A percentile compares a stretch with the other conserved stretches of the same genome.
Conservation (phyloP, 92 coral and sea anemone species). For the Paramuricea clavata region DNA sequence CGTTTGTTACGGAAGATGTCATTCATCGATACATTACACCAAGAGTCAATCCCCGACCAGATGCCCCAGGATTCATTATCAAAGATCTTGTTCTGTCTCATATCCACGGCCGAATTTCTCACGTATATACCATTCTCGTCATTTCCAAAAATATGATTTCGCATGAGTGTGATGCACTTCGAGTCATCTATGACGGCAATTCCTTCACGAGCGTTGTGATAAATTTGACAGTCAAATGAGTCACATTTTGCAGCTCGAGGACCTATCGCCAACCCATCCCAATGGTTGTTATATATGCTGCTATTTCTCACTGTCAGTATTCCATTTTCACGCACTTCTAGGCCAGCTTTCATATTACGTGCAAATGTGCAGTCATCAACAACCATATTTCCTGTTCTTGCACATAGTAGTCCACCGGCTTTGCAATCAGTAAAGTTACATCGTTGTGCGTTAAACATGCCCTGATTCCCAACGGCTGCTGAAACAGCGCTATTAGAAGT, state of each 20-base stretch:
- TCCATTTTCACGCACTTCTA: conserved; percentile 1
- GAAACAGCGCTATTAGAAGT: background rate
- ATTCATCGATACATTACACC: background rate
- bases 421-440: background rate
- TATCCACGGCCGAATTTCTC: conserved; percentile 24
- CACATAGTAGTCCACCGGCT: background rate
- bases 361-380: background rate
- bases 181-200: background rate
- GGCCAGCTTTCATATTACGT: too few species aligned
- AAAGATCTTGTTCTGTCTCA: background rate
- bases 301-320: background rate
- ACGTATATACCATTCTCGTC: background rate
- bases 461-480: background rate
- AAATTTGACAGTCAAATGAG: background rate
- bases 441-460: background rate
- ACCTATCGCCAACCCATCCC: background rate
- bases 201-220: background rate
- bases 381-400: background rate
- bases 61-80: background rate
- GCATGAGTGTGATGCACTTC: too few species aligned
- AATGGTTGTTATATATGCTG: background rate
- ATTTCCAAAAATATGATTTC: background rate
- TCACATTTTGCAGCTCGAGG: background rate
- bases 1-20: background rate
- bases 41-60: background rate